phyloP scores from a whole-genome alignment of 2,113 vertebrate genomes.

The Loxodonta africana region DNA sequence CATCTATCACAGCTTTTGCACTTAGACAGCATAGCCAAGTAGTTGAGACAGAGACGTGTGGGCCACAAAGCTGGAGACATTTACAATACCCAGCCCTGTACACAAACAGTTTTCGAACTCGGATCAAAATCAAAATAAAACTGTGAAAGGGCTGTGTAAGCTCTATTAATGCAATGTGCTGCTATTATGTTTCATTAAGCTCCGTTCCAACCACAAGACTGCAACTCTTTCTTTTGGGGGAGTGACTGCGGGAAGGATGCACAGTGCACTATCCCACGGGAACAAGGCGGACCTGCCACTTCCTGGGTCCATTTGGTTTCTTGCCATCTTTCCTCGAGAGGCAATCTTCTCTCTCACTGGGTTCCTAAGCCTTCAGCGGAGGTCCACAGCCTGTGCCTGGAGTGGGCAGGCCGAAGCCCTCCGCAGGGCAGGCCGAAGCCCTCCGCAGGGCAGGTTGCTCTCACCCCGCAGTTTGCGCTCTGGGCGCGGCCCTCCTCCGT shows the following conservation, averaged over 20 bases:
- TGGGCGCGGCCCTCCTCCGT: not conserved
- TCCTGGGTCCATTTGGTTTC: not conserved
- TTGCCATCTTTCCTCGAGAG: not conserved
- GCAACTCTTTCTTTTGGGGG: not conserved
- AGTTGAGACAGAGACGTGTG: rapidly evolving
- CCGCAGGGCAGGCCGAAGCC: not conserved
- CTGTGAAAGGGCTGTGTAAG: not conserved
- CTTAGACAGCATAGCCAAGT: rapidly evolving
- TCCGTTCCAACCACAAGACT: rapidly evolving
- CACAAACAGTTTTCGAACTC: not conserved
- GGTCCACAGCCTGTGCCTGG: not conserved
- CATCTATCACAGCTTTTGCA: rapidly evolving
- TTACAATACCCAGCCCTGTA: not conserved
- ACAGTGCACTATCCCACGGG: rapidly evolving
- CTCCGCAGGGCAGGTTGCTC: not conserved
- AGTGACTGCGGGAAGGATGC: not conserved
- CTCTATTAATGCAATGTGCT: rapidly evolving
- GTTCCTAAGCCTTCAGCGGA: not conserved
- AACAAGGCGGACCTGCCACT: not conserved
- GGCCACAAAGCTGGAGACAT: not conserved
- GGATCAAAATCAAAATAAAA: not conserved
- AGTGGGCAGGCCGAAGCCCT: no score
- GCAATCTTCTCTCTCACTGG: not conserved
- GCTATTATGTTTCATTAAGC: rapidly evolving
- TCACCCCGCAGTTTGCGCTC: constrained; percentile 17